Base-by-base conservation (phyloP, 1,140 invertebrate genomes). In the Neuroterus valhalla region DNA sequence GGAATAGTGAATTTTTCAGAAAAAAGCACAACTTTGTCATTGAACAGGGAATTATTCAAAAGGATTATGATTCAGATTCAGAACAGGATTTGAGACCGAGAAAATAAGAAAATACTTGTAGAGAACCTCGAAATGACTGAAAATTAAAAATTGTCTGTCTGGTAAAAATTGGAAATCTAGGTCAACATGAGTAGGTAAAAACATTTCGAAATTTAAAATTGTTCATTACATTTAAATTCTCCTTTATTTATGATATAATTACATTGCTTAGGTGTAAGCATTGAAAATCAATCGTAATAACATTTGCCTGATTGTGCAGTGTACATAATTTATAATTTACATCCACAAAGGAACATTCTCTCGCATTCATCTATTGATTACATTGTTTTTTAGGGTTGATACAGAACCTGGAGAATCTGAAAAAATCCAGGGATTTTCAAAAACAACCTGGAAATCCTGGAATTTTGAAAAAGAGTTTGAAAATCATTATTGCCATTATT, bases 151-250 rank as follows among this genome's bases (percentile, higher is more conserved):
- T 21, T 62, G 4, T 21, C 14, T 66, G 19, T 31, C 66, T n/a
- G n/a, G n/a, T n/a, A n/a, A n/a, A n/a, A n/a, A n/a, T n/a, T n/a
- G n/a, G n/a, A n/a, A n/a, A n/a, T n/a, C n/a, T n/a, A n/a, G 43
- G 31, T 31, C 3, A 31, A 6, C 31, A 6, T 31, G 10, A 8
- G 0, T 2, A 38, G 10, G 4, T 38, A 1, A 8, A 8, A 10
- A 10, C 6, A 69, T 42, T 78, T 31, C 45, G 70, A 48, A 31
- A 55, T 72, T 74, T 52, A 68, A 68, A 73, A 76, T 79, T 38
- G 69, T 45, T 21, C 10, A 69, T 31, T 38, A 75, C 69, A 72
- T 50, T 42, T 31, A 42, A 72, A 52, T 55, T 73, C 21, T 19
- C 76, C 44, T 55, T 71, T n/a, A 75, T 69, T 52, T 48, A 74